Evolutionary conservation across 2,113 vertebrate species (phyloP), one percentile per base, ranked within the genome.

Genomic region (Xiphophorus couchianus): DNA sequence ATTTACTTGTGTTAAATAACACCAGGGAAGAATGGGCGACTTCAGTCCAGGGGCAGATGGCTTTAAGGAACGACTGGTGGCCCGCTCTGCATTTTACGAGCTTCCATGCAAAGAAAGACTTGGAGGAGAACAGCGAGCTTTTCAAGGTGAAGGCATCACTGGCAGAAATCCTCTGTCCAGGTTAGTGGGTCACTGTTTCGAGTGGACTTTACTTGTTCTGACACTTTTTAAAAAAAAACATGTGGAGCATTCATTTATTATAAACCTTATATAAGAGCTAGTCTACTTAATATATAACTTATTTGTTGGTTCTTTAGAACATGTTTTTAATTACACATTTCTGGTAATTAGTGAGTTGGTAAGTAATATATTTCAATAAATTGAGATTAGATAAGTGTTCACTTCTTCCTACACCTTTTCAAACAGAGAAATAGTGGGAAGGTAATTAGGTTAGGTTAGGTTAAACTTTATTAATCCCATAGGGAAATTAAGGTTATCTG

Each of bases 61-160:
- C n/a, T 7, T 61, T 66, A 22, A 95, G 97, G 84, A 95, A 87
- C 70, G 93, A 87, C 73, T 97, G 96, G 96, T 99, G 98, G 97
- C 94, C 96, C 4, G 69, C 80, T 2, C 94, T 97, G 85, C 97
- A 98, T 91, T 99, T 96, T 81, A 96, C 95, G 25, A 76, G 10
- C 62, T 95, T 93, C 76, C 94, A 95, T 44, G 94, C 94, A 30
- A 94, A 77, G 42, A 93, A 39, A 19, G 94, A 99, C 30, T 94
- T 92, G 61, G 71, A 89, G 69, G 84, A 94, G 70, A 93, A 94
- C 54, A 42, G 77, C 5, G 71, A 78, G 7, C 93, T 97, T 61
- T 78, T 94, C 10, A 69, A 68, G 69, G 84, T 95, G 84, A 99
- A 99, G 85, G 89, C 90, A 62, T 82, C 91, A 7, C 91, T 96